phyloP scores from a whole-genome alignment of 2,888 invertebrate species.

The Caenorhabditis sp. region DNA sequence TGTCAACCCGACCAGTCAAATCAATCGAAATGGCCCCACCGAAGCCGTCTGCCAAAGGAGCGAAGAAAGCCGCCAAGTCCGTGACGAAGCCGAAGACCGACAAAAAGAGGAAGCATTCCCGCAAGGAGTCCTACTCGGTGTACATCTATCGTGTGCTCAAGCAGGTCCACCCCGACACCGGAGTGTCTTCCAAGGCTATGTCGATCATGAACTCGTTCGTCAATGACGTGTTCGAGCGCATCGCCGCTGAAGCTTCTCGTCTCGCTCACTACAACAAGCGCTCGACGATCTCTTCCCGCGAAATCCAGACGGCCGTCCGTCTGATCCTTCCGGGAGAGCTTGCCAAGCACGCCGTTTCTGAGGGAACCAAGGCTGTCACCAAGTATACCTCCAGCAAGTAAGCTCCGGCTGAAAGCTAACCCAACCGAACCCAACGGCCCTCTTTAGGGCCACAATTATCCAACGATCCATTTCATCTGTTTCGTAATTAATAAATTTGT shows the following conservation, averaged over 20 bases:
- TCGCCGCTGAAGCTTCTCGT: constrained; percentile 82
- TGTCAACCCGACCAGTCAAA: constrained; percentile 16
- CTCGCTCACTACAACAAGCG: constrained; percentile 84
- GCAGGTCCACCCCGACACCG: no score
- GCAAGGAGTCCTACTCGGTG: constrained; percentile 79
- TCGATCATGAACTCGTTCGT: constrained; percentile 87
- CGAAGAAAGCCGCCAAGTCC: constrained; percentile 77
- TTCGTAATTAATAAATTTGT: no score
- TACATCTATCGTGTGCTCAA: constrained; percentile 84
- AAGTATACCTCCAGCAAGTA: constrained; percentile 35
- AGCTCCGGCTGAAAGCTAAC: constrained; percentile 10
- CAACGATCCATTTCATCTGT: no score
- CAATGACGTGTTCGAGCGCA: constrained; percentile 86
- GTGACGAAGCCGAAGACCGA: constrained; percentile 9
- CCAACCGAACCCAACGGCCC: constrained; percentile 62
- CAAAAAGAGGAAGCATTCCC: constrained; percentile 75
- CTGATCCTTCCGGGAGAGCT: no score
- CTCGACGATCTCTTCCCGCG: constrained; percentile 84
- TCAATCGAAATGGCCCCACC: constrained; percentile 35
- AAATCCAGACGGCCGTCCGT: no score
- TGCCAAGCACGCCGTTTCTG: no score
- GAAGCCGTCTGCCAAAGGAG: constrained; percentile 78
- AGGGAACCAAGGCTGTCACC: no score
- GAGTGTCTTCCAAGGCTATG: constrained; percentile 86
- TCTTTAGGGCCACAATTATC: constrained; percentile 64